phyloP scores from a whole-genome alignment of 2,888 invertebrate species.

The Meiosimyza platycephala region DNA sequence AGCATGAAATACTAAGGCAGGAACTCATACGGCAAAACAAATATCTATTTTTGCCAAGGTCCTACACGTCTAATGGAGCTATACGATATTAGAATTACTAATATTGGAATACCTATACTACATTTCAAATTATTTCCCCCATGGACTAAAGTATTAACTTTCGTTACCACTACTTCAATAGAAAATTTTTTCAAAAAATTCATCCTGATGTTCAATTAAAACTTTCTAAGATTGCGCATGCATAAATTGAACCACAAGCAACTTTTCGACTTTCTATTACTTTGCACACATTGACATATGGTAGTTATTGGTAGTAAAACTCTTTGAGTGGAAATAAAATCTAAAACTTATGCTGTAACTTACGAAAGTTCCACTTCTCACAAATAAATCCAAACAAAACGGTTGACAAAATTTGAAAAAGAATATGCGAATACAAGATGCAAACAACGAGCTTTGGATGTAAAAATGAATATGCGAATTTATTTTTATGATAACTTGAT shows the following conservation, averaged over 20 bases:
- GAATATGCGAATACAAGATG: constrained; percentile 6
- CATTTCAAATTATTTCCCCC: too few relatives aligned
- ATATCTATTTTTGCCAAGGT: too few relatives aligned
- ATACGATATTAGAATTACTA: too few relatives aligned
- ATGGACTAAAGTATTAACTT: too few relatives aligned
- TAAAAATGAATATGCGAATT: too few relatives aligned
- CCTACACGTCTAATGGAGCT: too few relatives aligned
- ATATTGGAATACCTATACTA: too few relatives aligned
- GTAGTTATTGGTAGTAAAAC: constrained; percentile 1
- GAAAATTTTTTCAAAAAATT: background rate
- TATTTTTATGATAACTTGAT: too few relatives aligned
- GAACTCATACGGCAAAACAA: too few relatives aligned
- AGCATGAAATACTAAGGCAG: too few relatives aligned
- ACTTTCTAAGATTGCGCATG: constrained; percentile 9
- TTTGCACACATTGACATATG: background rate
- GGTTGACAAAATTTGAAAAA: constrained; percentile 8
- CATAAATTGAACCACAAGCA: background rate
- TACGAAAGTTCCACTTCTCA: constrained; percentile 1
- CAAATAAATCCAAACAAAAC: background rate
- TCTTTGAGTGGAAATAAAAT: constrained; percentile 1
- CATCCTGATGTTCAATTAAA: constrained; percentile 6
- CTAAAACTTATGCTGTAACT: background rate
- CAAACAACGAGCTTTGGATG: constrained; percentile 26
- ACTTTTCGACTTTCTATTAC: background rate
- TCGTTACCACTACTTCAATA: too few relatives aligned